Conservation (phyloP, 2,888 invertebrate genomes). For the Cetonia aurata region DNA sequence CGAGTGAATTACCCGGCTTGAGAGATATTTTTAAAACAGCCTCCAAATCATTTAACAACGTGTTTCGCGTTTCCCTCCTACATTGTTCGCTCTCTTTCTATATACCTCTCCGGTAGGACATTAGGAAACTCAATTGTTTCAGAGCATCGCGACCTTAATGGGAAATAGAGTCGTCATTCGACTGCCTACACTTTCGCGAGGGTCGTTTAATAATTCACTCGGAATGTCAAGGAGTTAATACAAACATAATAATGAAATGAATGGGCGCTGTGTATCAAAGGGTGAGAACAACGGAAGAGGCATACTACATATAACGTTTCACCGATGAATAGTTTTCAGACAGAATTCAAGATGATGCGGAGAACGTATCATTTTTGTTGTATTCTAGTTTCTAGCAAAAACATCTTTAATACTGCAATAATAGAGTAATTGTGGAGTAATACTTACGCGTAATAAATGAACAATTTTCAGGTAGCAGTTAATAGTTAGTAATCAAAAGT, state of each 20-base stretch:
- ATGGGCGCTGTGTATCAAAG: conserved; percentile 11
- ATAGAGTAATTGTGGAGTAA: neutral
- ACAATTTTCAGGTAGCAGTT: no score
- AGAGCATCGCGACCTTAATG: conserved; percentile 34
- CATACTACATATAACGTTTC: neutral
- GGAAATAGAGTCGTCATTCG: conserved; percentile 35
- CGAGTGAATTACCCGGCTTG: conserved; percentile 19
- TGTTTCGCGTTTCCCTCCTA: conserved; percentile 5
- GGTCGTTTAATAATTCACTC: conserved; percentile 31
- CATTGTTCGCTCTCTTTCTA: conserved; percentile 3
- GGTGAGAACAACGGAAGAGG: conserved; percentile 21
- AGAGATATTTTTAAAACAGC: conserved; percentile 9
- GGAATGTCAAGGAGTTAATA: conserved; percentile 36
- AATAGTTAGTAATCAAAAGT: no score
- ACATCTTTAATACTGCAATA: neutral
- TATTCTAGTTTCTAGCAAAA: neutral
- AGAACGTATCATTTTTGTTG: no score
- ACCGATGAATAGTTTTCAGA: conserved; percentile 11
- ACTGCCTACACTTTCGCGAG: conserved; percentile 28
- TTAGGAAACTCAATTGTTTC: conserved; percentile 24
- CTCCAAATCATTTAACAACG: conserved; percentile 22
- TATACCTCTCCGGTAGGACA: conserved; percentile 9
- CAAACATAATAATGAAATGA: conserved; percentile 30
- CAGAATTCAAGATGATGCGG: neutral
- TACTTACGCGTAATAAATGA: no score